These are phyloP conservation scores for Akabosia matsudoensis DNA, from an alignment of 1,140 invertebrate species.

Conservation along the genomic window DNA sequence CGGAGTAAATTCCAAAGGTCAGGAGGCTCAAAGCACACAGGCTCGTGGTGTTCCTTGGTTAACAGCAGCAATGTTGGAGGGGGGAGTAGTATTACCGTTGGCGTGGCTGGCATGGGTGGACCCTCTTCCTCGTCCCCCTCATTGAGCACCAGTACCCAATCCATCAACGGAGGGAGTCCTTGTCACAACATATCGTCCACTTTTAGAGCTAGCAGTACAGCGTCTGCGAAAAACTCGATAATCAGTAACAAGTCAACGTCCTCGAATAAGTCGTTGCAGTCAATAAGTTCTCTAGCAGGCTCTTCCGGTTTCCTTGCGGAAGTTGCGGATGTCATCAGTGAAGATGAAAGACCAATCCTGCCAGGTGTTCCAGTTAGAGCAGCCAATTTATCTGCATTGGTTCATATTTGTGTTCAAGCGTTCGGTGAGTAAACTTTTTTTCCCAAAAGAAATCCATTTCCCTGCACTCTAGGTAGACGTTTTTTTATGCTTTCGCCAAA, in stretches of 20 bases:
- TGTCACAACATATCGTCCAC: conserved; percentile 32
- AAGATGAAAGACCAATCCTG: conserved; percentile 34
- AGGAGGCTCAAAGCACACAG: conserved; percentile 31
- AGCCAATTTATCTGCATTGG: conserved; percentile 28
- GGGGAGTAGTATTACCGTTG: not conserved
- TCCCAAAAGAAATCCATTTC: not conserved
- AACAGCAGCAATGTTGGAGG: not conserved
- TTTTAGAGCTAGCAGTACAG: not conserved
- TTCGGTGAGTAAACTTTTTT: conserved; percentile 30
- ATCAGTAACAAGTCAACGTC: not conserved
- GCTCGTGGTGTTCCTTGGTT: conserved; percentile 21
- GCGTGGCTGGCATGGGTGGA: not conserved
- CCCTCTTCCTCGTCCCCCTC: conserved; percentile 15
- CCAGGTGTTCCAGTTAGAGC: conserved; percentile 37
- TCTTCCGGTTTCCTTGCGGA: not conserved
- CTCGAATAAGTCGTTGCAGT: not conserved
- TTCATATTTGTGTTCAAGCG: conserved; percentile 35
- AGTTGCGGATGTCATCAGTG: conserved; percentile 26
- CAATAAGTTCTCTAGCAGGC: not conserved
- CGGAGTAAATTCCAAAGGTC: conserved; percentile 32
- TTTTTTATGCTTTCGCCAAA: no score
- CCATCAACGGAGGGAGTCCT: conserved; percentile 35
- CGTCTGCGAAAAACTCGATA: conserved; percentile 5
- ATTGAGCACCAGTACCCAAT: conserved; percentile 45
- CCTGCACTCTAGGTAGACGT: no score